Base-by-base conservation (phyloP, 2,113 vertebrate genomes). In the Amblyopsis rosae region DNA sequence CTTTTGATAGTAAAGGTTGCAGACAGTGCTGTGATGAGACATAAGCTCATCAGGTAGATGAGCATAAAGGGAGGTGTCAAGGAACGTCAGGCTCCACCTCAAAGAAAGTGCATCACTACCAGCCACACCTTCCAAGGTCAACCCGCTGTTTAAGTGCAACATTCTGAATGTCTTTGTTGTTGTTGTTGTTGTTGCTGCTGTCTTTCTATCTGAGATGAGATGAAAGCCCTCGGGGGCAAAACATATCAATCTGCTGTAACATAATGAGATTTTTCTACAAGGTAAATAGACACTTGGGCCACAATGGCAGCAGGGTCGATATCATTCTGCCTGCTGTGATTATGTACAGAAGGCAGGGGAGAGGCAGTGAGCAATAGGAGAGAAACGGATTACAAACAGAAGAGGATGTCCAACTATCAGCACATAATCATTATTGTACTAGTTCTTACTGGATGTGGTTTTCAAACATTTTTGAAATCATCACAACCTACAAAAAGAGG, bases 261-360 rank as follows among this genome's bases (percentile, higher is more conserved):
- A 77, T 83, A 84, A 86, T 86, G 83, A 86, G 67, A 78, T 75
- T 84, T 79, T 84, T 87, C 73, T 73, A 51, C 70, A 47, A 60
- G 69, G 69, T 65, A 77, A 80, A 81, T 69, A 82, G 69, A 76
- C 73, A 77, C 78, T 81, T 70, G 71, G 82, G 67, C 80, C 78
- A 84, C 77, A 79, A 75, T 74, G 72, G 70, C 59, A 68, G 61
- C 32, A 6, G 3, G 73, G 79, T 81, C 73, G 63, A 82, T 86
- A 86, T 73, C 58, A 68, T 41, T 62, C 67, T 72, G 45, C 65
- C 76, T 73, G 65, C 82, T 73, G 26, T 72, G 51, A 79, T 86
- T 75, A 73, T 67, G 54, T 51, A 74, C 12, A 56, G 16, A 72
- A 59, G 50, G 57, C 47, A 33, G 17, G n/a, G 60, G 11, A 60